Conservation (phyloP, 1,140 invertebrate species). For the Drosophila melanogaster region Release_6_plus_ISO1_MT NC_004354.4:8529501-8530000, state of each 20-base stretch:
- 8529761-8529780: slow-evolving; percentile 53
- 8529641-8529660: slow-evolving; percentile 69
- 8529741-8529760: slow-evolving; percentile 63
- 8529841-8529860: neutral
- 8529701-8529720: slow-evolving; percentile 19
- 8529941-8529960: no score
- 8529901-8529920: no score
- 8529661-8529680: slow-evolving; percentile 74
- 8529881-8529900: no score
- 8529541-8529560: neutral
- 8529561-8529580: neutral
- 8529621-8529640: neutral
- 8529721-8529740: slow-evolving; percentile 36
- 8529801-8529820: neutral
- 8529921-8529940: no score
- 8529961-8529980: no score
- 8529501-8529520: slow-evolving; percentile 21
- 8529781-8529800: slow-evolving; percentile 39
- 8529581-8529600: neutral
- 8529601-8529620: neutral
- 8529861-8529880: no score
- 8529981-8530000: slow-evolving; percentile 5
- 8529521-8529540: slow-evolving; percentile 16
- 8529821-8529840: neutral
- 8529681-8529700: slow-evolving; percentile 16